Evolutionary conservation across 2,797 vertebrate genomes (phyloP), one percentile per base, ranked within the genome.

Genomic region (Phalloptychus januarius): DNA sequence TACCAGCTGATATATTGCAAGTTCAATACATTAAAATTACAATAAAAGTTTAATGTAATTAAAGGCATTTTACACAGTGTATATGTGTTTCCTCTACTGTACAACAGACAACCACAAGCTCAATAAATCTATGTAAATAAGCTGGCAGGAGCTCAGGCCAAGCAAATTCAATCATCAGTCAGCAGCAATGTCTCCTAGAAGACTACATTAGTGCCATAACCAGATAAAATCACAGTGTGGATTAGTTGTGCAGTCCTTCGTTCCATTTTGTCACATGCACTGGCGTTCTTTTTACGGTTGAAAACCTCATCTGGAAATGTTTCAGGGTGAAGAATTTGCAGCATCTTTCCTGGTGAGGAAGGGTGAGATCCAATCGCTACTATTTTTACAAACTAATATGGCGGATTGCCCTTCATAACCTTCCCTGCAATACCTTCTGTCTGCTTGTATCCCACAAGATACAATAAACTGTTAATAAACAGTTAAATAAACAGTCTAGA

Each of bases 301-400:
- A 58, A n/a, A 54, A 31, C 15, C 0, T 76, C 38, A 31, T 74
- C 40, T 36, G n/a, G 71, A 75, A 31, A 20, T 1, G 54, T 50
- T 76, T 58, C 42, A 61, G 48, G 78, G 74, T 81, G 48, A 79
- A 84, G 75, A n/a, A 72, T 71, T 33, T 75, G 40, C 5, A 75
- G 52, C 36, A 36, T 44, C 46, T 78, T 77, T 81, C 33, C 25
- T 33, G 44, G 31, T 3, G 80, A 83, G 84, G 31, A 63, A 85
- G 65, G 54, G 25, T 38, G 75, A 42, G 58, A 76, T 65, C 50
- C 63, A 76, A 78, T 88, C 76, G 61, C 10, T 75, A 90, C 52
- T 86, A 83, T 85, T 89, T 90, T 88, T 45, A 84, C 72, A 52
- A n/a, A 52, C 56, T 82, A 79, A 85, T 83, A 71, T 81, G 28